Percentiles rank a stretch among this genome's conserved stretches.
Evolutionary conservation across 1,140 invertebrate genomes (phyloP).

Genomic region (Drosophila takahashii): DNA sequence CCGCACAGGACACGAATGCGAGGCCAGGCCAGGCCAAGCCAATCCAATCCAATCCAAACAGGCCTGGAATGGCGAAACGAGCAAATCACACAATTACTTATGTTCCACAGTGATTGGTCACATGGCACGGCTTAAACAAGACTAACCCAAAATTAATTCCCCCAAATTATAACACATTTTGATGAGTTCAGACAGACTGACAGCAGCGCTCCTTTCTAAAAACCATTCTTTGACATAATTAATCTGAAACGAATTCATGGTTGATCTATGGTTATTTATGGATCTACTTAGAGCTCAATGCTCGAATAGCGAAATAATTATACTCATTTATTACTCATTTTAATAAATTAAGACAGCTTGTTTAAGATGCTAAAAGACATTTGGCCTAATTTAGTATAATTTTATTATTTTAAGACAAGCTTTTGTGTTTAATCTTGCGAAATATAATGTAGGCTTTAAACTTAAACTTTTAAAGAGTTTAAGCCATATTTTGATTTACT

Average conservation of each 20-base stretch:
- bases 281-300: background rate
- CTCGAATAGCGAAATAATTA: background rate
- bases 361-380: background rate
- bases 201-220: background rate
- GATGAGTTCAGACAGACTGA: background rate
- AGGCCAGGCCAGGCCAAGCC: conserved; percentile 2
- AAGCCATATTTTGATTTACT: background rate
- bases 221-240: background rate
- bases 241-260: background rate
- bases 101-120: conserved; percentile 24
- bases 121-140: conserved; percentile 20
- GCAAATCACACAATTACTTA: conserved; percentile 43
- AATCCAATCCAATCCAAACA: conserved; percentile 10
- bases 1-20: conserved; percentile 51
- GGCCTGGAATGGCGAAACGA: conserved; percentile 26
- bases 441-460: background rate
- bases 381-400: background rate
- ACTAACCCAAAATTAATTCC: conserved; percentile 26
- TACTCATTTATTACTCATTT: background rate
- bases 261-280: background rate
- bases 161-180: conserved; percentile 33
- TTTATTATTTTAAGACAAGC: too few relatives aligned
- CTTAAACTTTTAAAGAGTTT: background rate
- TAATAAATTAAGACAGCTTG: background rate
- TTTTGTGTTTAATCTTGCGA: too few relatives aligned